A percentile compares a stretch with the other conserved stretches of the same genome.
These are phyloP conservation scores for Therioaphis trifolii DNA, from an alignment of 2,888 invertebrate genomes.

Conservation along the genomic window DNA sequence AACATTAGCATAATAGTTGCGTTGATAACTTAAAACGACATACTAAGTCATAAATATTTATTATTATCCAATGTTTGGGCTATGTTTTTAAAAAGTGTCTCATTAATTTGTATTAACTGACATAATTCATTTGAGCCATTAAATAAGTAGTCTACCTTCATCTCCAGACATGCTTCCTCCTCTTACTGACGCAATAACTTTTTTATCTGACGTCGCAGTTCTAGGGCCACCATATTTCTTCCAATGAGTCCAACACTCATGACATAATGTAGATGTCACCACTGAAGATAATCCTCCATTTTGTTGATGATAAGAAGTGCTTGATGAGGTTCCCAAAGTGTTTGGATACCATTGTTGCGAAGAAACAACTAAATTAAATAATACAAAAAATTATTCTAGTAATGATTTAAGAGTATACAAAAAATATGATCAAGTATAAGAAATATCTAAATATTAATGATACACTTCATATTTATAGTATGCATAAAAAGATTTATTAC, in stretches of 20 bases:
- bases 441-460: no score
- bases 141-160: slow-evolving; percentile 65
- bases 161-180: slow-evolving; percentile 69
- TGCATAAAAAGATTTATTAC: no score
- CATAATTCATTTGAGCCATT: no score
- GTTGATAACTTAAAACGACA: no score
- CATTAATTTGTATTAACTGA: no score
- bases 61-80: no score
- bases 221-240: slow-evolving; percentile 98
- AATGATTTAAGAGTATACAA: no score
- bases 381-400: no score
- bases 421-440: no score
- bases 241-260: slow-evolving; percentile 96
- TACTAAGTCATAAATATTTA: no score
- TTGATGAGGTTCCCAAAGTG: slow-evolving; percentile 77
- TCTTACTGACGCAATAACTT: slow-evolving; percentile 66
- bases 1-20: no score
- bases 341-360: slow-evolving; percentile 91
- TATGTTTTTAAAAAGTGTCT: no score
- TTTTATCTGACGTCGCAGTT: slow-evolving; percentile 74
- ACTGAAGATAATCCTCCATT: slow-evolving; percentile 38
- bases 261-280: slow-evolving; percentile 79
- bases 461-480: not conserved
- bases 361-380: slow-evolving; percentile 11
- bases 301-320: slow-evolving; percentile 37